phyloP scores from a whole-genome alignment of 2,113 vertebrate genomes.

The Picathartes gymnocephalus region DNA sequence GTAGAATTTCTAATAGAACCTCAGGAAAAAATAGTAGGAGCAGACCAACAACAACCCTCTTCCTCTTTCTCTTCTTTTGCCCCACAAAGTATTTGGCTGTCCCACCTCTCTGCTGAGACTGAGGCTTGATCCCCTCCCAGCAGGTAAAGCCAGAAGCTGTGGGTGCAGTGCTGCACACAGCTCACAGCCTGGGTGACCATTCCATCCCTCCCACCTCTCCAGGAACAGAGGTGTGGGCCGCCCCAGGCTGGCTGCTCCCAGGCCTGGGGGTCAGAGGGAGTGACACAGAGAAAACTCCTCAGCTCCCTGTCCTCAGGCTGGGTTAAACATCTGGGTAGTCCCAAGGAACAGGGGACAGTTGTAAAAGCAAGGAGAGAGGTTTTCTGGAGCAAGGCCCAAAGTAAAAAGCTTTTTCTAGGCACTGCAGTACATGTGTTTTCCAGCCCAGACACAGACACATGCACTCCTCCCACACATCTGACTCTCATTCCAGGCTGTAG shows the following conservation, averaged over 20 bases:
- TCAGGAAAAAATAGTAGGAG: neutral
- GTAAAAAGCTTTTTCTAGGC: neutral
- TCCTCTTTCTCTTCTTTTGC: too few relatives aligned
- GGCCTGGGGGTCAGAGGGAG: neutral
- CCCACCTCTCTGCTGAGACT: neutral
- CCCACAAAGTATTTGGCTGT: neutral
- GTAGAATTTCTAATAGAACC: neutral
- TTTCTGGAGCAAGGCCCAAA: conserved; percentile 23
- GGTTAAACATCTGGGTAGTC: neutral
- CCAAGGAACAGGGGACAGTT: neutral
- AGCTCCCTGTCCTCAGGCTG: neutral
- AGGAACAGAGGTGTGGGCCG: neutral
- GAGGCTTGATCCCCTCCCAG: neutral
- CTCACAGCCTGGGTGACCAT: accelerated
- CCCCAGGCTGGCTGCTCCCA: neutral
- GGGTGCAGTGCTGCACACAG: neutral
- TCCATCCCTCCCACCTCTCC: neutral
- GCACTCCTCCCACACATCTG: neutral
- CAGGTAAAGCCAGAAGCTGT: neutral
- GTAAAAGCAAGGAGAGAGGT: neutral
- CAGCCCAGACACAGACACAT: neutral
- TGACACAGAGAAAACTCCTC: neutral
- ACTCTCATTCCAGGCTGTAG: neutral
- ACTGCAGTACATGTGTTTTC: neutral
- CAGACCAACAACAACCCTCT: accelerated